Conservation (phyloP, 2,797 vertebrate species). For the Cetoscarus ocellatus region DNA sequence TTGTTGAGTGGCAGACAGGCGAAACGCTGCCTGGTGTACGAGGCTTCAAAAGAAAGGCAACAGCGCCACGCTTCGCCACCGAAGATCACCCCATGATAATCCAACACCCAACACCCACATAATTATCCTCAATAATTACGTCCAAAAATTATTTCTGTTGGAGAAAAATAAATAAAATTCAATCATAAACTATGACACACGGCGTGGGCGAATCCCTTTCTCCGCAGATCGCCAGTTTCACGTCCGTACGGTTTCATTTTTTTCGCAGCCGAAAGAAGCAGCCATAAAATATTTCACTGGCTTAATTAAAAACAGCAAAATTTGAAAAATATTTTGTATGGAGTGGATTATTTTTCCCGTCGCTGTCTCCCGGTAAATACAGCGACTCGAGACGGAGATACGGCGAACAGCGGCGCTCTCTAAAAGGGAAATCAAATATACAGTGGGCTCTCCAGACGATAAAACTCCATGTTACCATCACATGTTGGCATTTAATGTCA, state of each 20-base stretch:
- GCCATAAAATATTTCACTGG: constrained; percentile 75
- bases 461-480: constrained; percentile 78
- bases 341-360: constrained; percentile 74
- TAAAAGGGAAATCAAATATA: constrained; percentile 90
- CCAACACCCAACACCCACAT: constrained; percentile 91
- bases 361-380: constrained; percentile 78
- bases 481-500: constrained; percentile 74
- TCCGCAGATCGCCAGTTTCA: constrained; percentile 69
- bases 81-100: constrained; percentile 91
- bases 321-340: constrained; percentile 81
- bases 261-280: constrained; percentile 77
- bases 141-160: constrained; percentile 72
- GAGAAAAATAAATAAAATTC: constrained; percentile 77
- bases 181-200: constrained; percentile 76
- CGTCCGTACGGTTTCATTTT: constrained; percentile 78
- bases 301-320: constrained; percentile 80
- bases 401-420: constrained; percentile 84
- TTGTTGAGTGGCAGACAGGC: constrained; percentile 71
- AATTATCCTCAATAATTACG: constrained; percentile 83
- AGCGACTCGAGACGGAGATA: constrained; percentile 75
- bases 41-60: constrained; percentile 88
- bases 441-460: constrained; percentile 82
- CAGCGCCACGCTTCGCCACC: constrained; percentile 93
- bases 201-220: constrained; percentile 64
- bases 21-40: constrained; percentile 74